Evolutionary conservation across 2,888 invertebrate species (phyloP), one percentile per base, ranked within the genome.

Genomic region (Conistra vaccinii): DNA sequence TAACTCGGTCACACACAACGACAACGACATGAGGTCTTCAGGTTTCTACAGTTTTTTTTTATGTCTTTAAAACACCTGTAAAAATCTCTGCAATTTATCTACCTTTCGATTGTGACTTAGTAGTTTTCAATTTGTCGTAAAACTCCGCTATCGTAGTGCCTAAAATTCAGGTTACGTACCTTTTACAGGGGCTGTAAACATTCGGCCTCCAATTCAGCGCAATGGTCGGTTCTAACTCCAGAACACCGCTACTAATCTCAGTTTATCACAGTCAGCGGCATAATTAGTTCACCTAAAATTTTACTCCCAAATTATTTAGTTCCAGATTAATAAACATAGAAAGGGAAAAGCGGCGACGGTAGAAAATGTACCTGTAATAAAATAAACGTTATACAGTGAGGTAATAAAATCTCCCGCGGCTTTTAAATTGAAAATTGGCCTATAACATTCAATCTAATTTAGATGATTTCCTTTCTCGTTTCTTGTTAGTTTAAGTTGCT

Each of bases 231-330:
- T 73, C 42, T 68, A 87, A 80, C 80, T 80, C 69, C 45, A 67
- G 66, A 65, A 80, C 66, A 73, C 68, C 62, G 70, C 69, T 75
- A 65, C 69, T 88, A 85, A 83, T 87, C 88, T 81, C 73, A 83
- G 87, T 86, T 87, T 86, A 83, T 86, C 81, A 73, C 73, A 86
- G 71, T 62, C 70, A 61, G 58, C 48, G 73, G 63, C 66, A 86
- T 87, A 86, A 87, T 86, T 88, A 88, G 88, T 78, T 83, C 58
- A 66, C 57, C 74, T 72, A 66, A 78, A 83, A 82, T 86, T 84
- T 84, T 78, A 81, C 69, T 78, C 53, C 39, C 69, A 78, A 86
- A 83, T 87, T 78, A 86, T 87, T 80, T 81, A 83, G 84, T 83
- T 83, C 61, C 42, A 67, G 78, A 81, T 85, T 83, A 84, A 80